These are phyloP conservation scores for Furcula furcula DNA, from an alignment of 2,888 invertebrate species.

Conservation along the genomic window DNA sequence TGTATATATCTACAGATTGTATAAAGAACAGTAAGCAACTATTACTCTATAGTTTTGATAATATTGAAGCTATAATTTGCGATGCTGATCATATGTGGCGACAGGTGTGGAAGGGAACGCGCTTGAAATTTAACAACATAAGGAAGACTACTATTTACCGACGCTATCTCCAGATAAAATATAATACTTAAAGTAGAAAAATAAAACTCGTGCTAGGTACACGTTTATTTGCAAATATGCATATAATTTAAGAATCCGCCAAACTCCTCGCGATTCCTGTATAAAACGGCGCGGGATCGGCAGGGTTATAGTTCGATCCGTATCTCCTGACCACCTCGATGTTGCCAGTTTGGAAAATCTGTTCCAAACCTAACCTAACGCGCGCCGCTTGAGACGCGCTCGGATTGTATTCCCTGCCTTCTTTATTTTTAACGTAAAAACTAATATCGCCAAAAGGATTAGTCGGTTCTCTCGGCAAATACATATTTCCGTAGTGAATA, in stretches of 20 bases:
- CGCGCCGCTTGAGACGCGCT: constrained; percentile 38
- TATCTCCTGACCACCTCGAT: constrained; percentile 47
- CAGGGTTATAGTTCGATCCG: constrained; percentile 58
- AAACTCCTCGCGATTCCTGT: constrained; percentile 20
- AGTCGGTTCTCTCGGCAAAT: constrained; percentile 33
- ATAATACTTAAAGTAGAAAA: too few relatives aligned
- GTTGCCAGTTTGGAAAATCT: constrained; percentile 45
- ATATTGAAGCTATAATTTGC: too few relatives aligned
- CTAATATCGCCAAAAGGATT: constrained; percentile 54
- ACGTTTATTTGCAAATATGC: too few relatives aligned
- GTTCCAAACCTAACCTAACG: constrained; percentile 41
- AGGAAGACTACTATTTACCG: too few relatives aligned
- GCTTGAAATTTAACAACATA: too few relatives aligned
- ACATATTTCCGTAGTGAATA: constrained; percentile 27
- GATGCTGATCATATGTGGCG: too few relatives aligned
- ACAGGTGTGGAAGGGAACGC: too few relatives aligned
- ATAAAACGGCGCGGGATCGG: constrained; percentile 31
- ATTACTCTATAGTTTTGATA: too few relatives aligned
- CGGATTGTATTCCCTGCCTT: constrained; percentile 36
- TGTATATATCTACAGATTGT: too few relatives aligned
- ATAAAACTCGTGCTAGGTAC: too few relatives aligned
- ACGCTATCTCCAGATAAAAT: too few relatives aligned
- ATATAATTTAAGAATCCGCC: constrained; percentile 27
- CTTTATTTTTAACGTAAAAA: constrained; percentile 53
- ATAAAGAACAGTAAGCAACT: too few relatives aligned